Base-by-base conservation (phyloP, 2,888 invertebrate genomes). In the Nowickia ferox region DNA sequence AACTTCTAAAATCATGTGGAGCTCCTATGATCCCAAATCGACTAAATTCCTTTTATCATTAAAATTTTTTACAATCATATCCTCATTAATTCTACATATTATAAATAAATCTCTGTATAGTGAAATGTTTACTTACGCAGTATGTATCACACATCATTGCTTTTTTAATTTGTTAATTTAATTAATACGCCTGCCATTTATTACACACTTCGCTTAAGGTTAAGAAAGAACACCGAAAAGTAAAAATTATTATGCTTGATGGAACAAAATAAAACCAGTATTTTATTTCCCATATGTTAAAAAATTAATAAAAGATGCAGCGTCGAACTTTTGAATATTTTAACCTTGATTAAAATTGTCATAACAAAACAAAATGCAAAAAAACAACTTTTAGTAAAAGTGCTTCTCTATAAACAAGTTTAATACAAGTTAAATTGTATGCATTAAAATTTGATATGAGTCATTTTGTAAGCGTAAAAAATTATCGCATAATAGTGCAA, bases 331-430 rank as follows among this genome's bases (percentile, higher is more conserved):
- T 44, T 30, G 15, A 44, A 55, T 53, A 38, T 42, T 22, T 59
- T 71, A 63, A 71, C 79, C 79, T 79, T 79, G 61, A 79, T 38
- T 42, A 40, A 40, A 5, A 22, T 15, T 2, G 42, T 51, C 0
- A n/a, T 1, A 40, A 55, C 4, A 61, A 48, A 30, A 59, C 59
- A 30, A 72, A 55, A 51, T 3, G 1, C 19, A 17, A 44, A 46
- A 44, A n/a, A 42, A 0, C 5, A 42, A 0, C 5, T 40, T 9
- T 15, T n/a, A 22, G 30, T 30, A 59, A n/a, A 46, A n/a, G n/a
- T 59, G 38, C 17, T 5, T 4, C n/a, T 59, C n/a, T 40, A 9
- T 9, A n/a, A 19, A 42, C 40, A 10, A 57, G 15, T 30, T 46
- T 2, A 55, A 71, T 57, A 44, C 0, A 42, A 71, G 22, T 30